Evolutionary conservation across 2,113 vertebrate genomes (phyloP).

Genomic region (Phocoena sinus): DNA sequence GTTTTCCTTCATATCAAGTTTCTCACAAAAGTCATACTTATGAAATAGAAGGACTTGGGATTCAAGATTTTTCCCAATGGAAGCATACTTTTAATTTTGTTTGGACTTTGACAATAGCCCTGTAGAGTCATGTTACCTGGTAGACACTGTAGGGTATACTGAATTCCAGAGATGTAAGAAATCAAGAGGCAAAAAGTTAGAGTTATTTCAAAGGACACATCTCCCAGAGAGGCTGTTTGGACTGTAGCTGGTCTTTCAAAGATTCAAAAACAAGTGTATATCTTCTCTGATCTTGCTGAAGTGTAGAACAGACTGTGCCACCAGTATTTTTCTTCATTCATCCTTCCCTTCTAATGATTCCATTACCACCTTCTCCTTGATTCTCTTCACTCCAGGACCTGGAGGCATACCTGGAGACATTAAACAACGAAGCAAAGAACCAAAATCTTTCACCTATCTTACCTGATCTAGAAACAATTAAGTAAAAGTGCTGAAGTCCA

Average conservation of each 20-base stretch:
- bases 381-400: not conserved
- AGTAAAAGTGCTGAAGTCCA: not conserved
- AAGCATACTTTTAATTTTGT: not conserved
- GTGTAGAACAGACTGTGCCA: not conserved
- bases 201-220: not conserved
- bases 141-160: not conserved
- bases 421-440: not conserved
- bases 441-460: not conserved
- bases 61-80: not conserved
- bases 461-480: not conserved
- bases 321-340: not conserved
- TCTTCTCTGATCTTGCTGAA: not conserved
- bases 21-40: not conserved
- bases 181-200: not conserved
- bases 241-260: not conserved
- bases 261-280: not conserved
- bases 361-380: not conserved
- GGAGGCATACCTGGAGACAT: not conserved
- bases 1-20: not conserved
- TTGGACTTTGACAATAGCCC: not conserved
- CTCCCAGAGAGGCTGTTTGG: not conserved
- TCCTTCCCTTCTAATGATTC: not conserved
- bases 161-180: not conserved
- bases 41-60: not conserved
- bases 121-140: not conserved